phyloP scores from a whole-genome alignment of 2,113 vertebrate genomes.

The Rhea pennata region DNA sequence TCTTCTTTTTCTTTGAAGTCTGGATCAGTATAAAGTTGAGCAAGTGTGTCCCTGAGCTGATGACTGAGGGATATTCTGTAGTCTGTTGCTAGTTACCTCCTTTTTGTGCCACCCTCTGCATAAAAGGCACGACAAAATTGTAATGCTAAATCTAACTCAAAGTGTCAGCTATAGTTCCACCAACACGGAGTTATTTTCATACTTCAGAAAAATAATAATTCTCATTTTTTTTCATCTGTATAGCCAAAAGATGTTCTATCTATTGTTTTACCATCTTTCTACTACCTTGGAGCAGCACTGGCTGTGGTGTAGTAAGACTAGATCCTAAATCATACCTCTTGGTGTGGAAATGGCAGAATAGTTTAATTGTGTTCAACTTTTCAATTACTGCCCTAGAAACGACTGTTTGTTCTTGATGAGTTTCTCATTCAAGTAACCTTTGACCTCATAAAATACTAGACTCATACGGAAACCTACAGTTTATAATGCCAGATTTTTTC shows the following conservation, averaged over 20 bases:
- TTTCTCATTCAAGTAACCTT: slow-evolving; percentile 35
- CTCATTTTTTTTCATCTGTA: not conserved
- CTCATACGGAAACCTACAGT: not conserved
- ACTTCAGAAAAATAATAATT: not conserved
- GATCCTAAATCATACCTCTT: not conserved
- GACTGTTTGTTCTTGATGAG: slow-evolving; percentile 23
- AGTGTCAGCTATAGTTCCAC: not conserved
- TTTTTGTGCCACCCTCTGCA: not conserved
- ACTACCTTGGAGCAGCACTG: not conserved
- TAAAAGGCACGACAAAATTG: not conserved
- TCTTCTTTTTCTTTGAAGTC: not conserved
- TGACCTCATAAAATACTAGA: slow-evolving; percentile 56
- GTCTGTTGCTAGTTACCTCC: not conserved
- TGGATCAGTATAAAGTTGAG: not conserved
- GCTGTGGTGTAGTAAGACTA: not conserved
- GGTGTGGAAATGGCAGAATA: not conserved
- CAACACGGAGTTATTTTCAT: not conserved
- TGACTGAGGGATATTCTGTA: not conserved
- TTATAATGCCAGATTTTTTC: slow-evolving; percentile 50
- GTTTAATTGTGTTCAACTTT: not conserved
- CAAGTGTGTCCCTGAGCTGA: not conserved
- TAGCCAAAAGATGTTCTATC: not conserved
- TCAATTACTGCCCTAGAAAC: slow-evolving; percentile 36
- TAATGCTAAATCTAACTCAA: not conserved
- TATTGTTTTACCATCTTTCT: not conserved